Evolutionary conservation across 2,888 invertebrate species (phyloP).

Genomic region (Vandiemenella viatica): DNA sequence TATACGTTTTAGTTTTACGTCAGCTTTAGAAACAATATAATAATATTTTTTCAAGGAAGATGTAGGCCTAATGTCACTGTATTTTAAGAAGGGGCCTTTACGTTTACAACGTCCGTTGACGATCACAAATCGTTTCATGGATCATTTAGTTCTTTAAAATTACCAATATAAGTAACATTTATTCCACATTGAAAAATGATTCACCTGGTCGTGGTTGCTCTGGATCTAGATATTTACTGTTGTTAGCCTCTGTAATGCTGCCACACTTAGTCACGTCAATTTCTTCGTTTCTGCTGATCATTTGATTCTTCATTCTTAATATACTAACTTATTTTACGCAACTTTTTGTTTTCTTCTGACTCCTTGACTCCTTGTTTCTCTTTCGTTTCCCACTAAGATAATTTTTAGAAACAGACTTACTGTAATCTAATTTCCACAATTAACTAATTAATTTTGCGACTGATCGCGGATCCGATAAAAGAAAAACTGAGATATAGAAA

Average conservation of each 20-base stretch:
- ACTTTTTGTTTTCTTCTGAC: background rate
- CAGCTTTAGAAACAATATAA: background rate
- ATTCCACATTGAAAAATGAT: background rate
- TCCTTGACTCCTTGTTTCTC: background rate
- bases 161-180: background rate
- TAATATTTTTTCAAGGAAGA: no score
- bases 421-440: background rate
- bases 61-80: background rate
- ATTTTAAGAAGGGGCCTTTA: background rate
- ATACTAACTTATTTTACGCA: background rate
- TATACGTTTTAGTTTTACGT: conserved; percentile 15
- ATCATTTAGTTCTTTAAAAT: background rate
- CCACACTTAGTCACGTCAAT: background rate
- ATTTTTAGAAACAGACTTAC: background rate
- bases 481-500: background rate
- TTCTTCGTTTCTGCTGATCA: background rate
- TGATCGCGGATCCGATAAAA: background rate
- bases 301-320: background rate
- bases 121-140: background rate
- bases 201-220: background rate
- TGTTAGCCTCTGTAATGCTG: background rate
- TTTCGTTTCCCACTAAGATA: background rate
- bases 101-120: no score
- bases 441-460: no score
- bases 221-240: background rate